Base-by-base conservation (phyloP, 2,888 invertebrate species). In the Chrysolina oricalcia region DNA sequence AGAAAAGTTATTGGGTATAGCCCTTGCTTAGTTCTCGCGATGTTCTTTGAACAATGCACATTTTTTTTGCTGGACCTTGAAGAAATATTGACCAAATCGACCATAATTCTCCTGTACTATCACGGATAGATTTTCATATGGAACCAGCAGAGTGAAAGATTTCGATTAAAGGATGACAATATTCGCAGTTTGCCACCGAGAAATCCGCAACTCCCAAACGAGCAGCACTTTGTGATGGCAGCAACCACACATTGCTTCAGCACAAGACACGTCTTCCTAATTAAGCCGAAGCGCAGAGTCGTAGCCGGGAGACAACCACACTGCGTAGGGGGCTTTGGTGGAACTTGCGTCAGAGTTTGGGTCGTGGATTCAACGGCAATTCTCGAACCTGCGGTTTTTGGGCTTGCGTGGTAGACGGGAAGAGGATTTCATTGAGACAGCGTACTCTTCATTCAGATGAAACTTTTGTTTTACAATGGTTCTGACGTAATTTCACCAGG, bases 151-250 rank as follows among this genome's bases (percentile, higher is more conserved):
- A 53, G 19, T 13, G 13, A 50, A 53, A 53, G 2, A 19, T 53
- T 53, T 21, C 53, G 21, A 21, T 53, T 21, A 53, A 0, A 19
- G 21, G 11, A 21, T 10, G 9, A 17, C 48, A 11, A 21, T 21
- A 21, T 53, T 53, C 53, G 21, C 21, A 53, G 11, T 53, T 21
- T 11, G 53, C 21, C 9, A 6, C 19, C 21, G 13, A 5, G 53
- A 17, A 11, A 21, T 19, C 11, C 19, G 21, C 53, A 23, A 21
- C 23, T 21, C 11, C 53, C 11, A 53, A 53, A 53, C 21, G 53
- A 53, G 23, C 23, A 53, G 53, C 53, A 53, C 53, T 53, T 53
- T 53, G 53, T 53, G 21, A 53, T 53, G 19, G 53, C 21, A 21
- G 0, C 5, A 53, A 53, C 53, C 53, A 21, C 53, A 21, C 17